Evolutionary conservation across 2,888 invertebrate genomes (phyloP), one percentile per base, ranked within the genome.

Genomic region (Gastracanthus pulcherrimus): DNA sequence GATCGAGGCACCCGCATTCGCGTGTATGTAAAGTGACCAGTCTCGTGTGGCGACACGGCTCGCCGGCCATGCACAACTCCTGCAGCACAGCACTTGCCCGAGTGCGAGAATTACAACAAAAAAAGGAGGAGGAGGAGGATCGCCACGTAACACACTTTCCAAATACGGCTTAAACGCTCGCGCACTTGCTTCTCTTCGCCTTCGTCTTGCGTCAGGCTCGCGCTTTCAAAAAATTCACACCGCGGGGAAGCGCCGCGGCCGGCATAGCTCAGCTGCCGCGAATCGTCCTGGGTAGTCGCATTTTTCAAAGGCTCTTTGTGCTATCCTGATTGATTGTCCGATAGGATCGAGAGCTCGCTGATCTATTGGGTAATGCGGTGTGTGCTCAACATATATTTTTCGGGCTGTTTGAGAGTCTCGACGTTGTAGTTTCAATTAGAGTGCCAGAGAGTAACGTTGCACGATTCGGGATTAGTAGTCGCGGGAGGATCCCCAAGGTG

Each of bases 61-160:
- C 55, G 55, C 29, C 58, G 71, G n/a, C n/a, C n/a, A n/a, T n/a
- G n/a, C n/a, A n/a, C n/a, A n/a, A n/a, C n/a, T n/a, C n/a, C n/a
- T n/a, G n/a, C n/a, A n/a, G n/a, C n/a, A n/a, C n/a, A 31, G 11
- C 41, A 38, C 36, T 51, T 48, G 31, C 67, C 26, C 55, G 55
- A 23, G 23, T 26, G 41, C 16, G 19, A 45, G 45, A 45, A 26
- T 11, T 16, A 19, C 11, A 16, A 41, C 31, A 38, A 29, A 16
- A 34, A 71, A 60, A 58, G 41, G 58, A 36, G 36, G 58, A 72
- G 41, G 60, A 74, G 48, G 60, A 74, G 41, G 23, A 19, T 11
- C 64, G 76, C 36, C 78, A 79, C 83, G 84, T 86, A 86, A 84
- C 85, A 86, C 85, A 86, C 84, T 86, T 87, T 84, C 86, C 86